phyloP scores from a whole-genome alignment of 2,888 invertebrate species.

The Mactromeris polynyma region DNA sequence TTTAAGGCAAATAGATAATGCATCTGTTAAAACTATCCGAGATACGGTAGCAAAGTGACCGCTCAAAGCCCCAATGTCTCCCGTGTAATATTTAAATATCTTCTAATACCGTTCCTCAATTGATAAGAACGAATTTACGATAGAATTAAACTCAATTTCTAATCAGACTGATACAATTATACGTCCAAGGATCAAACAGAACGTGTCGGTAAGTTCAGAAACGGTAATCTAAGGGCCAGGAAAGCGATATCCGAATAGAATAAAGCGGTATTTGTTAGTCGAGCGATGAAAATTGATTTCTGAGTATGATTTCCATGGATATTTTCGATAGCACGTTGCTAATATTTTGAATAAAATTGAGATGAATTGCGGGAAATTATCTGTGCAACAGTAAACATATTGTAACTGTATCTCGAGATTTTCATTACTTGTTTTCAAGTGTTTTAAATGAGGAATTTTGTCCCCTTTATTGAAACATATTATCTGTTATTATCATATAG shows the following conservation, averaged over 20 bases:
- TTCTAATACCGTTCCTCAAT: slow-evolving; percentile 24
- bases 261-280: not conserved
- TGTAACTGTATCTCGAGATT: not conserved
- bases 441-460: not conserved
- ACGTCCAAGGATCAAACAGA: slow-evolving; percentile 37
- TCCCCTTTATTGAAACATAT: not conserved
- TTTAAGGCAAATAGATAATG: slow-evolving; percentile 43
- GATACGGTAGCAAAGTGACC: slow-evolving; percentile 33
- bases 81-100: slow-evolving; percentile 11
- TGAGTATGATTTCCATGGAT: not conserved
- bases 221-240: slow-evolving; percentile 6
- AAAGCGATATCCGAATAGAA: not conserved
- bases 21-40: slow-evolving; percentile 18
- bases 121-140: slow-evolving; percentile 51
- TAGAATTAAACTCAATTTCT: slow-evolving; percentile 41
- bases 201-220: slow-evolving; percentile 40
- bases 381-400: not conserved
- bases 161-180: slow-evolving; percentile 52
- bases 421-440: not conserved
- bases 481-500: not conserved
- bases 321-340: not conserved
- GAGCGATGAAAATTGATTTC: slow-evolving; percentile 1
- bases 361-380: not conserved
- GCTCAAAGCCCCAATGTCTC: slow-evolving; percentile 7
- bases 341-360: slow-evolving; percentile 18